Evolutionary conservation across 2,888 invertebrate genomes (phyloP).

Genomic region (Tetropium fuscum): DNA sequence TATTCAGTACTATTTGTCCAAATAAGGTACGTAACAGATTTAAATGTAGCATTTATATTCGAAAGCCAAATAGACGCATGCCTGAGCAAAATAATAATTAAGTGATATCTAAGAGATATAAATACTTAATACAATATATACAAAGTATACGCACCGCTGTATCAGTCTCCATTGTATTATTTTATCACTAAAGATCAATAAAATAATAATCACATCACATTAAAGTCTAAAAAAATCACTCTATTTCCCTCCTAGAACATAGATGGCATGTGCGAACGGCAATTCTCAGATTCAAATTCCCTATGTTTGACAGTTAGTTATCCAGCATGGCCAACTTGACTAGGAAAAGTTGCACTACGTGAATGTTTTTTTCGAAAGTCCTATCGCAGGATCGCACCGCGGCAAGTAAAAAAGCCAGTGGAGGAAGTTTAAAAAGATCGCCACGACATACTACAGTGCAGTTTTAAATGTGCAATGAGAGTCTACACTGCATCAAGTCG

Average conservation of each 20-base stretch:
- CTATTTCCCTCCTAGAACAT: conserved; percentile 29
- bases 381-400: conserved; percentile 16
- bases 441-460: conserved; percentile 48
- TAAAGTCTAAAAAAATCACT: conserved; percentile 22
- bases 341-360: conserved; percentile 38
- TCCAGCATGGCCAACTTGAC: conserved; percentile 42
- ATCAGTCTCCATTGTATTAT: conserved; percentile 50
- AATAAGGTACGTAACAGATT: too few relatives aligned
- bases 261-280: conserved; percentile 40
- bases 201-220: conserved; percentile 34
- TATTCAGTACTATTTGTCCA: too few relatives aligned
- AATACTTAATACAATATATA: too few relatives aligned
- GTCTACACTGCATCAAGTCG: conserved; percentile 54
- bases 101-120: too few relatives aligned
- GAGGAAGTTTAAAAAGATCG: conserved; percentile 38
- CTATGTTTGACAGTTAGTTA: conserved; percentile 43
- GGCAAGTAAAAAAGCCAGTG: conserved; percentile 23
- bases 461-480: conserved; percentile 53
- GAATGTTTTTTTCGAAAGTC: conserved; percentile 10
- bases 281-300: conserved; percentile 39
- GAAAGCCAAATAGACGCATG: too few relatives aligned
- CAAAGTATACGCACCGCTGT: conserved; percentile 49
- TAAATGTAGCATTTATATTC: too few relatives aligned
- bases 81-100: too few relatives aligned
- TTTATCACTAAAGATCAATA: conserved; percentile 26